Conservation (phyloP, 64 coral and sea anemone genomes). For the Montipora foliosa region DNA sequence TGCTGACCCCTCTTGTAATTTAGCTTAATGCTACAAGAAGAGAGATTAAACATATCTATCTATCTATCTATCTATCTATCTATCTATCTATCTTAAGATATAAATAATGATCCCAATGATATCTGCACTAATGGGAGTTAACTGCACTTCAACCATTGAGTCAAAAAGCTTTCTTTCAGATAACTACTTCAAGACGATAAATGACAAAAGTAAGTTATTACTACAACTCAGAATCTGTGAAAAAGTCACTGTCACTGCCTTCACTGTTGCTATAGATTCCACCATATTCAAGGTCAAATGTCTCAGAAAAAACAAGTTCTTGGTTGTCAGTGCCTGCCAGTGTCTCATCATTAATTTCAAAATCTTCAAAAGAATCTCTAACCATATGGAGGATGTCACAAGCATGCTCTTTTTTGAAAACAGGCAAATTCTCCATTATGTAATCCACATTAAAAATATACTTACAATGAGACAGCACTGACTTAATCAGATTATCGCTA, state of each 20-base stretch:
- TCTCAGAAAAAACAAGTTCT: not conserved
- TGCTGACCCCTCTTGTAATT: too few relatives aligned
- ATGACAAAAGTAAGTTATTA: not conserved
- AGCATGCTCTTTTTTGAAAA: slow-evolving; percentile 64
- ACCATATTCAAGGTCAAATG: slow-evolving; percentile 50
- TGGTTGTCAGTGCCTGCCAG: not conserved
- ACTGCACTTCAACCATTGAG: not conserved
- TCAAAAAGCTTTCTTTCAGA: not conserved
- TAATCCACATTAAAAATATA: slow-evolving; percentile 50
- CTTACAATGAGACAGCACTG: slow-evolving; percentile 30
- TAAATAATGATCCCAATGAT: not conserved
- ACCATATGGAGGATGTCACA: slow-evolving; percentile 49
- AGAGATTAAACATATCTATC: too few relatives aligned
- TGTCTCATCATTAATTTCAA: too few relatives aligned
- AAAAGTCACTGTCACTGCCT: not conserved
- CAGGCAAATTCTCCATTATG: slow-evolving; percentile 39
- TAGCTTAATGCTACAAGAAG: too few relatives aligned
- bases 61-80: too few relatives aligned
- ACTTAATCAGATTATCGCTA: slow-evolving; percentile 29
- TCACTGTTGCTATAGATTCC: slow-evolving; percentile 25
- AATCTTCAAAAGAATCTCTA: slow-evolving; percentile 66
- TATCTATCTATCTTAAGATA: too few relatives aligned
- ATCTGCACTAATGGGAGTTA: slow-evolving; percentile 11
- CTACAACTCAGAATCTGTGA: not conserved
- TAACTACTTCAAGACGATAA: not conserved